phyloP scores from a whole-genome alignment of 2,888 invertebrate species.

The Chrysopilus asiliformis region DNA sequence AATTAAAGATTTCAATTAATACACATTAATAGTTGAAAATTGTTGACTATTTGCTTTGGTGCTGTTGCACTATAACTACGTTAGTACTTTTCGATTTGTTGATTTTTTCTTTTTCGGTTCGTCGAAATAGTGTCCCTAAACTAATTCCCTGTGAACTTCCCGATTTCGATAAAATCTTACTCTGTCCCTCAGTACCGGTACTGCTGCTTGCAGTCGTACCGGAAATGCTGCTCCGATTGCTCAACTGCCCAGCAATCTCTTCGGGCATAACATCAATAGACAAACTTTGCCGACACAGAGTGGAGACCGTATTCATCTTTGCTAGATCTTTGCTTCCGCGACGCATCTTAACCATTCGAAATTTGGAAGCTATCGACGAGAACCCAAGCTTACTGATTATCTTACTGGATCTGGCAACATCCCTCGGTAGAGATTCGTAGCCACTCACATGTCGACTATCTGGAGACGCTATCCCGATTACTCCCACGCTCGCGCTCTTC shows the following conservation, averaged over 20 bases:
- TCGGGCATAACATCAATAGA: constrained; percentile 42
- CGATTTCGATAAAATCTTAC: constrained; percentile 25
- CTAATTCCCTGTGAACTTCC: constrained; percentile 27
- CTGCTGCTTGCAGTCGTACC: background rate
- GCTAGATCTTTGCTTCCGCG: constrained; percentile 20
- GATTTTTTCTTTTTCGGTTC: constrained; percentile 5
- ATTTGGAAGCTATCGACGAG: constrained; percentile 45
- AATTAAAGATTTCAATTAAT: no score
- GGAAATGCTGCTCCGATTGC: constrained; percentile 8
- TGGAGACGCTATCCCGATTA: constrained; percentile 39
- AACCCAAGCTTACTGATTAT: constrained; percentile 37
- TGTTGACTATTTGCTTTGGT: no score
- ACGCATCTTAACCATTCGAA: constrained; percentile 43
- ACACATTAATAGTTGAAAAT: no score
- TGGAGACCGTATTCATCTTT: constrained; percentile 49
- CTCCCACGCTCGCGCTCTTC: constrained; percentile 65
- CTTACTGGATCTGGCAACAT: constrained; percentile 28
- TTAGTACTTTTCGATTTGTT: no score
- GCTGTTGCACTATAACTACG: no score
- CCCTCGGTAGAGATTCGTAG: constrained; percentile 42
- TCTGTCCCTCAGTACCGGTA: background rate
- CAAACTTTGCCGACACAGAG: constrained; percentile 61
- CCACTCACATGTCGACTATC: constrained; percentile 32
- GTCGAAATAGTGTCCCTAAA: constrained; percentile 7
- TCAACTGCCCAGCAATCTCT: constrained; percentile 18